Base-by-base conservation (phyloP, 2,113 vertebrate species). In the Cettia cetti region DNA sequence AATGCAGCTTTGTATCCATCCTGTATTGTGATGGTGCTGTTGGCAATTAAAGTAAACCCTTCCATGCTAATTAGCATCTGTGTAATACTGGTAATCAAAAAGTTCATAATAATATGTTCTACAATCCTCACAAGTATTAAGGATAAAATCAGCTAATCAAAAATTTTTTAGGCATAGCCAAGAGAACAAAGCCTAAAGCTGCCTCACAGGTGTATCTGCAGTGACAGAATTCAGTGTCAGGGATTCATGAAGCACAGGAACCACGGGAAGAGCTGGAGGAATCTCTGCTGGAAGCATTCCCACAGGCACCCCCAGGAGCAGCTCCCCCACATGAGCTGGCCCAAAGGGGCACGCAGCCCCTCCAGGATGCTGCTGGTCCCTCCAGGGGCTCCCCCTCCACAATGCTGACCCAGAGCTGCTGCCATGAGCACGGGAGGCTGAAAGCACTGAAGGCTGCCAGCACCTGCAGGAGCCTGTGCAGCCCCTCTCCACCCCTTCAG, bases 341-440 rank as follows among this genome's bases (percentile, higher is more conserved):
- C 45, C 45, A 37, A 15, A 23, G 31, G 44, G 42, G 19, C 19
- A 61, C 10, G 2, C 49, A 71, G 5, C 50, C 39, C 18, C 82
- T 7, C 44, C 1, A 0, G 61, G 63, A 28, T 20, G 30, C 70
- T 49, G 65, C 83, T 49, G 64, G 8, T 26, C 57, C 52, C 53
- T 10, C 4, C 0, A 42, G 47, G 23, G 13, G 8, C 24, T 63
- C 33, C 9, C 11, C 15, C 35, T 64, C 33, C 16, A 0, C 0
- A 18, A 0, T 37, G 47, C 50, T 37, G 50, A 4, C 44, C 80
- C 65, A 18, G 65, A 28, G 53, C 57, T 2, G 52, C 77, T 42
- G 76, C 52, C 17, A 3, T 0, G 26, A 35, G 68, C 30, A 2
- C 26, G 15, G 13, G 54, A 10, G 52, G 1, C 44, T 53, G 54